Evolutionary conservation across 2,113 vertebrate species (phyloP), one percentile per base, ranked within the genome.

Genomic region (Phrynosoma platyrhinos): DNA sequence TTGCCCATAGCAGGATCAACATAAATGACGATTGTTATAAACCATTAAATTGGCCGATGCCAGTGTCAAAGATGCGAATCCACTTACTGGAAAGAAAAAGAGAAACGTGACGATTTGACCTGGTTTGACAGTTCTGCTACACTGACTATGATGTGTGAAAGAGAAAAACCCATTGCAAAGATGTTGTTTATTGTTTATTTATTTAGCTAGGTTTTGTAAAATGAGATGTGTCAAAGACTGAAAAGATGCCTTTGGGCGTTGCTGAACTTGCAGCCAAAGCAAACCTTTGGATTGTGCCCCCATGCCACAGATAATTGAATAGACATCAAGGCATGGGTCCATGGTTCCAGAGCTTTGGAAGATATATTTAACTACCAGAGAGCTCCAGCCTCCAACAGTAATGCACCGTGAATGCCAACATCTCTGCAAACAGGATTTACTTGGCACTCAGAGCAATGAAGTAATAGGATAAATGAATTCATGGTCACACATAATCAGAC

Each of bases 401-500:
- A 90, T 84, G 83, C 79, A 76, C 62, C 74, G 69, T 36, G 68
- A 90, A 91, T 93, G 92, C 93, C 94, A 95, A 88, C 91, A 93
- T 86, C 91, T 52, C 93, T 94, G 87, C 71, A 76, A 89, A 91
- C 91, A 92, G 94, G 94, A 88, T 90, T 91, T 91, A 53, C 79
- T 95, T 95, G 95, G 89, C 94, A 90, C 85, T 87, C 84, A 83
- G 18, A 90, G 82, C 62, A 79, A 92, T 95, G 95, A 96, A 86
- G 93, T 94, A 96, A 96, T 90, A 86, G 92, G 91, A 77, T 92
- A 94, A 95, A 90, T 81, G 91, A 93, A 75, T 90, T 92, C 80
- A 91, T 92, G 91, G 91, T 93, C 93, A 90, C 23, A 5, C 86
- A 96, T 94, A 92, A 92, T 80, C 71, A 81, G 90, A 93, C 92